phyloP scores from a whole-genome alignment of 92 coral and sea anemone genomes.

The Paragorgia papillata region DNA sequence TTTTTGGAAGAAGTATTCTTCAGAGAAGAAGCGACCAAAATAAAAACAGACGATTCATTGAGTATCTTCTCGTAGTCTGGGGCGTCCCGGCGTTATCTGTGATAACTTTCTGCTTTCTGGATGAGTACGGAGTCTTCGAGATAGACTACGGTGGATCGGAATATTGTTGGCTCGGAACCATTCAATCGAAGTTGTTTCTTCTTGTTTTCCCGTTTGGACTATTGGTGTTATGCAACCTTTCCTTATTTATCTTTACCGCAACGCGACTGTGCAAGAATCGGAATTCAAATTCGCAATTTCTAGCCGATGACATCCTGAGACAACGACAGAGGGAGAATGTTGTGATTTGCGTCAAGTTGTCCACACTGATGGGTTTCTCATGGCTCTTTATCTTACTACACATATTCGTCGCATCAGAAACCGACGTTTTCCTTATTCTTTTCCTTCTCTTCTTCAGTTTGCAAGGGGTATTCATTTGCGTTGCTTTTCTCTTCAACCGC shows the following conservation, averaged over 20 bases:
- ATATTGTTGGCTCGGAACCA: constrained; percentile 4
- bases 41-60: neutral
- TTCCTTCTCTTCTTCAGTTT: constrained; percentile 20
- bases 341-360: constrained; percentile 9
- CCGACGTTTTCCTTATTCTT: constrained; percentile 3
- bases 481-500: constrained; percentile 6
- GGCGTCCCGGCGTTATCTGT: constrained; percentile 6
- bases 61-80: constrained; percentile 15
- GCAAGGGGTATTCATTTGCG: constrained; percentile 16
- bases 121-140: neutral
- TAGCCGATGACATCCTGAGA: neutral
- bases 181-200: neutral
- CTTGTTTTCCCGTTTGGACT: neutral
- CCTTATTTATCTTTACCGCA: constrained; percentile 1
- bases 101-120: neutral
- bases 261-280: neutral
- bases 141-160: neutral
- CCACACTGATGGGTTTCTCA: constrained; percentile 4
- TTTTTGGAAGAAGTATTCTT: constrained; percentile 1
- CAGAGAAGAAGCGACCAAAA: neutral
- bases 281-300: neutral
- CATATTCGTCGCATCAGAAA: neutral
- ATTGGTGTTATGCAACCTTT: neutral
- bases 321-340: constrained; percentile 11
- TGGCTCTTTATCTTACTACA: constrained; percentile 10